phyloP scores from a whole-genome alignment of 2,888 invertebrate species.

The Liodrosophila aerea region DNA sequence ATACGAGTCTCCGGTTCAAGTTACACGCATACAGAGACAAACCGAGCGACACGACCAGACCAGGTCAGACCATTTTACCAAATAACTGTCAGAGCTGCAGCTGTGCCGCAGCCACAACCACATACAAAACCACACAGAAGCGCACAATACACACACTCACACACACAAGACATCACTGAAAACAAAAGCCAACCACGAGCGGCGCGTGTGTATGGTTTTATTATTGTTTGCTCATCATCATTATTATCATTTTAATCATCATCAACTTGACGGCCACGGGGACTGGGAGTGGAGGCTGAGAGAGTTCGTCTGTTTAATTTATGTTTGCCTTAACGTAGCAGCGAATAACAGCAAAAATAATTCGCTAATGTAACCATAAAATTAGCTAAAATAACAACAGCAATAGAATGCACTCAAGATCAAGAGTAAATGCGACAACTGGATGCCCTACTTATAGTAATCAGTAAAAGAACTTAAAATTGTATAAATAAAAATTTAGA shows the following conservation, averaged over 20 bases:
- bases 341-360: conserved; percentile 52
- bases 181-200: conserved; percentile 38
- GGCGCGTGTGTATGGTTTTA: conserved; percentile 58
- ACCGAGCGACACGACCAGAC: not conserved
- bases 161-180: conserved; percentile 6
- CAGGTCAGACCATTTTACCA: not conserved
- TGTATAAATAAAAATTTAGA: too few relatives aligned
- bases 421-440: not conserved
- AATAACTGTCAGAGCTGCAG: conserved; percentile 17
- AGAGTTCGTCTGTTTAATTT: conserved; percentile 45
- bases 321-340: conserved; percentile 46
- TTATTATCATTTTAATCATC: conserved; percentile 11
- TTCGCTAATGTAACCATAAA: conserved; percentile 63
- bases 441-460: not conserved
- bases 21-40: conserved; percentile 3
- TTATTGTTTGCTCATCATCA: conserved; percentile 45
- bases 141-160: not conserved
- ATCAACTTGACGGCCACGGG: conserved; percentile 1
- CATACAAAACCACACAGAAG: conserved; percentile 1
- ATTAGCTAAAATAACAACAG: conserved; percentile 33
- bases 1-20: conserved; percentile 9
- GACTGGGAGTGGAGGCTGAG: conserved; percentile 1
- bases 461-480: not conserved
- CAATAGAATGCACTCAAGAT: not conserved
- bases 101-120: conserved; percentile 6